Evolutionary conservation across 1,140 invertebrate genomes (phyloP).

Genomic region (Uloborus diversus): DNA sequence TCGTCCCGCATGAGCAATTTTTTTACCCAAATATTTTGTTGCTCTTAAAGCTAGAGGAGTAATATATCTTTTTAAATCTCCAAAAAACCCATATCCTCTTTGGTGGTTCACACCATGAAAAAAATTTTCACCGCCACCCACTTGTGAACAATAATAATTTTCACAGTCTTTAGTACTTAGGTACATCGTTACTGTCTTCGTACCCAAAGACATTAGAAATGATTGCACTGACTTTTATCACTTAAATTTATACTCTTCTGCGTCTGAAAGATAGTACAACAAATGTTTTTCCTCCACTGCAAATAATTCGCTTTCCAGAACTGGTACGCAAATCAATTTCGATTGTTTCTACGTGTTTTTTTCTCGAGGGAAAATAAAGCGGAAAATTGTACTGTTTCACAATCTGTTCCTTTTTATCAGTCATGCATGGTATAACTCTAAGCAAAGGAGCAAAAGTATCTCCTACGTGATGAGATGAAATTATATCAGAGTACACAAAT

Average conservation of each 20-base stretch:
- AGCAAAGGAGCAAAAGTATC: background rate
- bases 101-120: background rate
- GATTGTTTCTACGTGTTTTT: background rate
- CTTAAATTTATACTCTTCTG: background rate
- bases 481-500: background rate
- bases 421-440: background rate
- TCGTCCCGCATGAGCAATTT: background rate
- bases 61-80: background rate
- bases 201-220: too few relatives aligned
- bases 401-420: background rate
- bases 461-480: background rate
- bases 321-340: background rate
- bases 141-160: background rate
- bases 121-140: background rate
- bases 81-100: background rate
- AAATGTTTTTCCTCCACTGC: background rate
- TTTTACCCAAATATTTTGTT: background rate
- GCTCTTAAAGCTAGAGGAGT: background rate
- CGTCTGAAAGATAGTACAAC: background rate
- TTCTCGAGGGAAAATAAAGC: background rate
- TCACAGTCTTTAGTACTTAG: background rate
- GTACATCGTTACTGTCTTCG: background rate
- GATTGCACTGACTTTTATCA: too few relatives aligned
- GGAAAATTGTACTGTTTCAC: background rate
- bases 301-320: background rate